A percentile compares a stretch with the other conserved stretches of the same genome.
These are phyloP conservation scores for Lordiphosa fenestrarum DNA, from an alignment of 2,888 invertebrate genomes.

Conservation along the genomic window DNA sequence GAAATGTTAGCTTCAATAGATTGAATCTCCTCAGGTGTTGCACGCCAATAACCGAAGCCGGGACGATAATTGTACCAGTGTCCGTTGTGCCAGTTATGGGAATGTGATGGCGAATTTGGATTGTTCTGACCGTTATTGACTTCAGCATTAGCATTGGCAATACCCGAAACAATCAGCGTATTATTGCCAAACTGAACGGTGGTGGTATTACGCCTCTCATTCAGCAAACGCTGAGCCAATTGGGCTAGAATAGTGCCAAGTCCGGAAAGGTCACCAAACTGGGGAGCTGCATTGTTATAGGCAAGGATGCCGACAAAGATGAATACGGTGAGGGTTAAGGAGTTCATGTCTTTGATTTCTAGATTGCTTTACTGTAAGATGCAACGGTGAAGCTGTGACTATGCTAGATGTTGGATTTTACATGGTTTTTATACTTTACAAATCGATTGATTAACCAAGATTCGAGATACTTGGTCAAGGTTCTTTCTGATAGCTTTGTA, in stretches of 20 bases:
- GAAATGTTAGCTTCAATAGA: background rate
- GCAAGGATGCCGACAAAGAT: constrained; percentile 26
- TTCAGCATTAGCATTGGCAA: constrained; percentile 17
- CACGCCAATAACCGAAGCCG: constrained; percentile 1
- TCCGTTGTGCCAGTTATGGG: constrained; percentile 5
- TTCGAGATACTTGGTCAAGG: too few species aligned
- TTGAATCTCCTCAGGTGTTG: background rate
- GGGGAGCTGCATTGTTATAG: constrained; percentile 24
- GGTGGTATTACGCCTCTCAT: constrained; percentile 11
- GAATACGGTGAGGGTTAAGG: constrained; percentile 16
- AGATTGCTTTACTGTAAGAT: constrained; percentile 12
- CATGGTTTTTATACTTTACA: constrained; percentile 7
- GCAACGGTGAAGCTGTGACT: constrained; percentile 23
- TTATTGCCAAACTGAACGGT: constrained; percentile 27
- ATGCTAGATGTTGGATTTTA: constrained; percentile 3
- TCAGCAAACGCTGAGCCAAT: constrained; percentile 12
- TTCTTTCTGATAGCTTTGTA: too few species aligned
- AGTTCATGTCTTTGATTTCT: constrained; percentile 25
- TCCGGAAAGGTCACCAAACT: background rate
- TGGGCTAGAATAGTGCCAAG: constrained; percentile 6
- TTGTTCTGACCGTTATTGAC: constrained; percentile 3
- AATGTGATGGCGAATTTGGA: background rate
- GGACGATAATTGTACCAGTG: constrained; percentile 12
- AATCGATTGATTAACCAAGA: background rate
- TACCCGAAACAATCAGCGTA: constrained; percentile 27